A percentile compares a stretch with the other conserved stretches of the same genome.
phyloP scores from a whole-genome alignment of 2,888 invertebrate species.

The Apotomis turbidana region DNA sequence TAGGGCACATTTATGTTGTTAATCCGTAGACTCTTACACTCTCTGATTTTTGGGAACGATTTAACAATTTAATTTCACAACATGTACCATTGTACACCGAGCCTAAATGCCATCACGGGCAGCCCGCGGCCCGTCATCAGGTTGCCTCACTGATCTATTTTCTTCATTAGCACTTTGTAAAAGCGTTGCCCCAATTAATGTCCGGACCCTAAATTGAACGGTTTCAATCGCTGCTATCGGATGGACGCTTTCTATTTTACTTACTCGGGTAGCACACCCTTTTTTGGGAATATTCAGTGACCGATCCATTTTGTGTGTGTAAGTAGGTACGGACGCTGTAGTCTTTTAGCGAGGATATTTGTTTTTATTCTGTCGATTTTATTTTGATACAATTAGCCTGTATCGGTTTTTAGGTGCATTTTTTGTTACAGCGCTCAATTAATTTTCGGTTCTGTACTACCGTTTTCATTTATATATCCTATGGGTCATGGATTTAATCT shows the following conservation, averaged over 20 bases:
- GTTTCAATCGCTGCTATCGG: conserved; percentile 32
- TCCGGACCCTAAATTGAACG: conserved; percentile 41
- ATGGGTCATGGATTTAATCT: no score
- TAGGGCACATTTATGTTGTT: no score
- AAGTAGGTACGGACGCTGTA: not conserved
- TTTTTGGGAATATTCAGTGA: conserved; percentile 20
- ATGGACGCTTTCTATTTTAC: conserved; percentile 31
- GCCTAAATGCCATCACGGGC: conserved; percentile 21
- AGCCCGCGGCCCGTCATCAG: conserved; percentile 39
- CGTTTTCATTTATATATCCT: no score
- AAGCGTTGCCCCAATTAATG: conserved; percentile 55
- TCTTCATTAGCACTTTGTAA: conserved; percentile 54
- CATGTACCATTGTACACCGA: conserved; percentile 3
- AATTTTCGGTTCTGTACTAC: not conserved
- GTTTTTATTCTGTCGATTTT: conserved; percentile 7
- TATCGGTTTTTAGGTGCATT: not conserved
- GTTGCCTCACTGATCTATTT: conserved; percentile 65
- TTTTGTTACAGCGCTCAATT: not conserved
- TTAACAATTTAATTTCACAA: not conserved
- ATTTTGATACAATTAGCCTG: conserved; percentile 7
- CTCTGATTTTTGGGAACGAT: not conserved
- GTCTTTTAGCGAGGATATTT: not conserved
- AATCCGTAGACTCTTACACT: no score
- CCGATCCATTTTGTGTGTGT: not conserved
- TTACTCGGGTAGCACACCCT: conserved; percentile 26